Evolutionary conservation across 2,113 vertebrate species (phyloP).

Genomic region (Cavia porcellus): DNA sequence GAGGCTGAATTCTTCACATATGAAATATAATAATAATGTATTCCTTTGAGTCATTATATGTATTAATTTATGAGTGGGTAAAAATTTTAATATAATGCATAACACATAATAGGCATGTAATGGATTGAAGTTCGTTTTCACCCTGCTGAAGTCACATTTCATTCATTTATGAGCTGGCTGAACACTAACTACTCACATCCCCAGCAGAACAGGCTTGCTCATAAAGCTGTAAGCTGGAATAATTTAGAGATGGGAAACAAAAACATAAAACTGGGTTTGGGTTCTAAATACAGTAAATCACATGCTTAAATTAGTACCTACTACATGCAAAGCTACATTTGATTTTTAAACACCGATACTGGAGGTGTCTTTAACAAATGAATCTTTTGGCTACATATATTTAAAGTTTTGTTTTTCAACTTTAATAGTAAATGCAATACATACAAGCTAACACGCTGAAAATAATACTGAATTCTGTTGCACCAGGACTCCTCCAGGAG

Average conservation of each 20-base stretch:
- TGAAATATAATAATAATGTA: not conserved
- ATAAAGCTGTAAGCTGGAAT: conserved; percentile 56
- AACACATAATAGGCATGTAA: not conserved
- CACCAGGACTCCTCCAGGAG: not conserved
- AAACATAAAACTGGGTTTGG: conserved; percentile 80
- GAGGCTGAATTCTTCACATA: conserved; percentile 20
- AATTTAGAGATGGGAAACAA: conserved; percentile 71
- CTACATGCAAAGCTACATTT: not conserved
- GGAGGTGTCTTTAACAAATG: not conserved
- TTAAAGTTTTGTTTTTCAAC: not conserved
- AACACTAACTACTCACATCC: conserved; percentile 62
- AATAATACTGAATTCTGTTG: not conserved
- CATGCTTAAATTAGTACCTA: conserved; percentile 1
- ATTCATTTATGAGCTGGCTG: conserved; percentile 80
- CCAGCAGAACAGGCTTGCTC: conserved; percentile 75
- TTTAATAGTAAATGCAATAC: not conserved
- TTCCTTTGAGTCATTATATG: not conserved
- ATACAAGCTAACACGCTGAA: not conserved
- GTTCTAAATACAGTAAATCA: conserved; percentile 84
- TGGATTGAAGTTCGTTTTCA: not conserved
- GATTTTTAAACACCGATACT: not conserved
- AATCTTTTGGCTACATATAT: not conserved
- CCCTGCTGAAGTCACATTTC: conserved; percentile 57
- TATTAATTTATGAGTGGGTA: not conserved
- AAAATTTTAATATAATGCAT: not conserved